phyloP scores from a whole-genome alignment of 1,140 invertebrate species.

The Aphaenogaster floridana region DNA sequence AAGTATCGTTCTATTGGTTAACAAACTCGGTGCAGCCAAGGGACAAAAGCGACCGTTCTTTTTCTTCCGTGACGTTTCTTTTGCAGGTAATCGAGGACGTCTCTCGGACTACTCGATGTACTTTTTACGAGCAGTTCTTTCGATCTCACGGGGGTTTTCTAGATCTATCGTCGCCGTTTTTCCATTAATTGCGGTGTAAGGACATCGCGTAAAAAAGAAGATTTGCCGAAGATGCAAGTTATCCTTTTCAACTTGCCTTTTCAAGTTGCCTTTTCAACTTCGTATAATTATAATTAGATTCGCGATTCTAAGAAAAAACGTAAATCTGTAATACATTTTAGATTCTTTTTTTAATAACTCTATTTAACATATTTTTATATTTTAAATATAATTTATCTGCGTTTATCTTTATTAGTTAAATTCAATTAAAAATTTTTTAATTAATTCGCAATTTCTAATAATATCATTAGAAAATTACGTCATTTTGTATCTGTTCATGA shows the following conservation, averaged over 20 bases:
- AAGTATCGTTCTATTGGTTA: conserved; percentile 40
- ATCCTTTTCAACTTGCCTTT: neutral
- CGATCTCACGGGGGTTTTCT: conserved; percentile 5
- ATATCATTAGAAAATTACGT: neutral
- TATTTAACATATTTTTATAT: conserved; percentile 12
- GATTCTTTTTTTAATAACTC: neutral
- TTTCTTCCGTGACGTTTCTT: conserved; percentile 42
- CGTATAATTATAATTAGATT: neutral
- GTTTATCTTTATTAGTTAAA: neutral
- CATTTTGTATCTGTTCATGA: neutral
- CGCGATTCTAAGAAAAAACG: neutral
- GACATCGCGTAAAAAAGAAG: conserved; percentile 27
- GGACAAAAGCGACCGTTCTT: conserved; percentile 50
- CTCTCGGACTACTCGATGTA: conserved; percentile 17
- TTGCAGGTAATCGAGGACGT: conserved; percentile 48
- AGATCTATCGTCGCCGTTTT: conserved; percentile 23
- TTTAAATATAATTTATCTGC: neutral
- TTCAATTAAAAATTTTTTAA: neutral
- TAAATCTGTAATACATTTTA: neutral
- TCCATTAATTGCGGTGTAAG: conserved; percentile 54
- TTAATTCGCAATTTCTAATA: neutral
- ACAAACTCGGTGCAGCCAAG: conserved; percentile 28
- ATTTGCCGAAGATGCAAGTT: conserved; percentile 22
- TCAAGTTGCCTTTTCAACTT: neutral
- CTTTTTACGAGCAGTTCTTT: conserved; percentile 4